phyloP scores from a whole-genome alignment of 2,888 invertebrate genomes.

The Drosophila robusta region DNA sequence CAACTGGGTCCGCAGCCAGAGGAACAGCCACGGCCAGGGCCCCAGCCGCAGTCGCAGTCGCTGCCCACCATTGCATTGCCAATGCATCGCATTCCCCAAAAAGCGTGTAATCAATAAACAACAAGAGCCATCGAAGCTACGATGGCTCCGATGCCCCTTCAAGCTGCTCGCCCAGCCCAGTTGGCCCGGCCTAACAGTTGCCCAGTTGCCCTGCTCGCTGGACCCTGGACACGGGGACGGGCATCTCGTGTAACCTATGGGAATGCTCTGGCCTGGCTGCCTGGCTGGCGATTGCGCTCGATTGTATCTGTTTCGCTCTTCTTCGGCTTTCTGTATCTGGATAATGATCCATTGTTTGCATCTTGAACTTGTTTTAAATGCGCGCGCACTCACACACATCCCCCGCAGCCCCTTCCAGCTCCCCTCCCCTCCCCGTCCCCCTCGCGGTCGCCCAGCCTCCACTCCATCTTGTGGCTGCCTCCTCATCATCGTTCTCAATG shows the following conservation, averaged over 20 bases:
- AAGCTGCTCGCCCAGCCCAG: conserved; percentile 19
- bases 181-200: conserved; percentile 3
- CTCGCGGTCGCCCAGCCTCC: conserved; percentile 14
- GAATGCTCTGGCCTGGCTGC: conserved; percentile 55
- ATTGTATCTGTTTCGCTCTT: conserved; percentile 73
- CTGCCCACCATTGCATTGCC: conserved; percentile 54
- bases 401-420: conserved; percentile 12
- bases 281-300: conserved; percentile 70
- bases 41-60: conserved; percentile 13
- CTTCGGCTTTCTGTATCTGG: conserved; percentile 74
- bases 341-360: conserved; percentile 85
- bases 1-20: conserved; percentile 44
- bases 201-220: conserved; percentile 28
- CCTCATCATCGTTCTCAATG: conserved; percentile 48
- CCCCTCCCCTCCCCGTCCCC: background rate
- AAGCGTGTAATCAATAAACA: conserved; percentile 84
- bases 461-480: conserved; percentile 63
- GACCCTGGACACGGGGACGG: conserved; percentile 54
- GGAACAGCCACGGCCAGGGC: background rate
- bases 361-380: conserved; percentile 84
- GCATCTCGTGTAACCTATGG: conserved; percentile 77
- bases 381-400: conserved; percentile 67
- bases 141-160: conserved; percentile 63
- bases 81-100: conserved; percentile 80
- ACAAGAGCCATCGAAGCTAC: conserved; percentile 80